Evolutionary conservation across 1,140 invertebrate genomes (phyloP), one percentile per base, ranked within the genome.

Genomic region (Ceratina japonica): DNA sequence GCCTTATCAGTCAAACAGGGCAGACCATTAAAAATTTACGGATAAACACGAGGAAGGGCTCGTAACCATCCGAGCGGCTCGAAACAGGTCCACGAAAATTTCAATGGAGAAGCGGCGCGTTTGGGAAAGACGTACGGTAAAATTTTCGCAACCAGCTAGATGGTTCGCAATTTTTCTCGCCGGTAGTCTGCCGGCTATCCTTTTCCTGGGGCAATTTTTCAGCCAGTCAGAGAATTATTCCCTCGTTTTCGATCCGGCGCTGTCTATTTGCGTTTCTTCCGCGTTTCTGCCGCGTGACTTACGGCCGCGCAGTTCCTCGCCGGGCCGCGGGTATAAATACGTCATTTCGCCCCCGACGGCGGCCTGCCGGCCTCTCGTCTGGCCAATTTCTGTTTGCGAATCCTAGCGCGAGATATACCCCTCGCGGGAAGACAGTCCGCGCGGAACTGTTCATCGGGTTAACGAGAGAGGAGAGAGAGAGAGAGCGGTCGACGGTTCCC

Each of bases 181-280:
- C 3, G 12, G 0, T 15, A 20, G 44, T 12, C 65, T 68, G 49
- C 20, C 58, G 49, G 13, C 27, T 61, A 24, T 71, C 49, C 20
- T 10, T 62, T 20, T 27, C 31, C 18, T 7, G 18, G 61, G 61
- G 56, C 56, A 70, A 83, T 81, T 82, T 83, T 71, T 83, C 81
- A 68, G 62, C 64, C 62, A 44, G 56, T 44, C 56, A 20, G 58
- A 68, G 64, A 79, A 79, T 83, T 75, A 74, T 83, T 79, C 64
- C 68, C 82, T 70, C 64, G 59, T 83, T 79, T 83, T 44, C 82
- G 80, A 82, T 83, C 52, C 79, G 24, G 1, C 49, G 31, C 59
- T 69, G 59, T 82, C 82, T 83, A 83, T 83, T 83, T 83, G 81
- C 81, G 52, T 82, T 83, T 79, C 69, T 79, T 74, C 75, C 27